Base-by-base conservation (phyloP, 2,113 vertebrate species). In the Bucco capensis region DNA sequence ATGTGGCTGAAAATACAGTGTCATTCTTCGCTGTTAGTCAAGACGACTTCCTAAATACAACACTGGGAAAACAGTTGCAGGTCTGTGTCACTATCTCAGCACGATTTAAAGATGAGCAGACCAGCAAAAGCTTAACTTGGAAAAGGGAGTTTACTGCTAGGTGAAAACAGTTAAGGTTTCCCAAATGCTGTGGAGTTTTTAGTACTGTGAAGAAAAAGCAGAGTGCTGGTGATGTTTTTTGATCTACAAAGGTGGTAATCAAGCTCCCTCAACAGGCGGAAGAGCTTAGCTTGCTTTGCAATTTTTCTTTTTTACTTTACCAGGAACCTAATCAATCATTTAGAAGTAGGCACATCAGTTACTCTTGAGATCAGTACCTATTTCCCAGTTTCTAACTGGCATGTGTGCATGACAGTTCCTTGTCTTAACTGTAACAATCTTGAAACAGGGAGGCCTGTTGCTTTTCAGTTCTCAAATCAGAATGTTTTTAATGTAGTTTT, bases 1-100 rank as follows among this genome's bases (percentile, higher is more conserved):
- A 8, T 6, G 5, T 54, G 38, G 19, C 47, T 65, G 62, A 83
- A 94, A 90, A 60, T 50, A 21, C 7, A 8, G 54, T 58, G 21
- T 42, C 0, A 0, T 38, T 72, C 42, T 38, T 72, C 42, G 46
- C 27, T 1, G 0, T 27, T 82, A 54, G 14, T 47, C n/a, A 24
- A 1, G 1, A 15, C 2, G 4, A 37, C 21, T 60, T 89, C 30
- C 70, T 4, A 1, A 35, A 35, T 51, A 19, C 9, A 79, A 5
- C 14, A 14, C 19, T n/a, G 53, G 30, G 30, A 14, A 33, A 65
- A 28, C 27, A 47, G n/a, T 19, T 71, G 31, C 21, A 74, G 30
- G 44, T 51, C 21, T 57, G 0, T 72, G 22, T 9, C 4, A 4
- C 28, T 76, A 51, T 75, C 47, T 89, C 35, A 67, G 62, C 27